Percentiles rank a stretch among this genome's conserved stretches.
phyloP scores from a whole-genome alignment of 1,140 invertebrate genomes.

The Planococcus citri region DNA sequence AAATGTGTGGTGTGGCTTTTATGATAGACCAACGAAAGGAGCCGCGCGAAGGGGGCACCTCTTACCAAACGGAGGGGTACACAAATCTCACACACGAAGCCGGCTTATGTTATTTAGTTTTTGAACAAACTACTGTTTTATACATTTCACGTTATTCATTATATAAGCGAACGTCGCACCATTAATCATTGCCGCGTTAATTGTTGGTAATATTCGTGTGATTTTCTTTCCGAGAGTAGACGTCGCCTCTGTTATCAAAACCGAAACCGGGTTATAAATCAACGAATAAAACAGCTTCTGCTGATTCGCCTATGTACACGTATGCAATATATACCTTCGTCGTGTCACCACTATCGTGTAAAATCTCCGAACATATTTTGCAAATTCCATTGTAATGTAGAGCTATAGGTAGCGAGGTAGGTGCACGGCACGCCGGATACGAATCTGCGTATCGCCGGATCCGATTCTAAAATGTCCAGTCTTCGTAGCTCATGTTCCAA shows the following conservation, averaged over 20 bases:
- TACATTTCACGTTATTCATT: conserved; percentile 4
- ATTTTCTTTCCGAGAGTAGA: conserved; percentile 6
- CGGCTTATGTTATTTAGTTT: conserved; percentile 7
- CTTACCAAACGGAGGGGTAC: background rate
- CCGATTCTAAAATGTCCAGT: no score
- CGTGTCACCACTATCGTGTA: no score
- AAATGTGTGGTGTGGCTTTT: background rate
- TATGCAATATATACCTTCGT: background rate
- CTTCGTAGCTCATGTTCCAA: no score
- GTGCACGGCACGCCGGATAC: no score
- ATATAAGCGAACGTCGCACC: background rate
- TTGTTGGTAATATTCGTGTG: conserved; percentile 7
- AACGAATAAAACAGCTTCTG: background rate
- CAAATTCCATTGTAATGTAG: no score
- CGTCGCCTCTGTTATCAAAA: background rate
- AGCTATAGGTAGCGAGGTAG: no score
- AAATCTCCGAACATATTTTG: no score
- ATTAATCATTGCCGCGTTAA: conserved; percentile 3
- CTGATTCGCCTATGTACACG: background rate
- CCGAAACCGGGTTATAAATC: conserved; percentile 6
- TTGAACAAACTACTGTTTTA: conserved; percentile 4
- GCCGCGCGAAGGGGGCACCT: background rate
- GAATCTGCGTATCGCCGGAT: no score
- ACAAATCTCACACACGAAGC: background rate
- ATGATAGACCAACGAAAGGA: background rate